These are phyloP conservation scores for Mixornis gularis DNA, from an alignment of 2,113 vertebrate genomes.

Conservation along the genomic window DNA sequence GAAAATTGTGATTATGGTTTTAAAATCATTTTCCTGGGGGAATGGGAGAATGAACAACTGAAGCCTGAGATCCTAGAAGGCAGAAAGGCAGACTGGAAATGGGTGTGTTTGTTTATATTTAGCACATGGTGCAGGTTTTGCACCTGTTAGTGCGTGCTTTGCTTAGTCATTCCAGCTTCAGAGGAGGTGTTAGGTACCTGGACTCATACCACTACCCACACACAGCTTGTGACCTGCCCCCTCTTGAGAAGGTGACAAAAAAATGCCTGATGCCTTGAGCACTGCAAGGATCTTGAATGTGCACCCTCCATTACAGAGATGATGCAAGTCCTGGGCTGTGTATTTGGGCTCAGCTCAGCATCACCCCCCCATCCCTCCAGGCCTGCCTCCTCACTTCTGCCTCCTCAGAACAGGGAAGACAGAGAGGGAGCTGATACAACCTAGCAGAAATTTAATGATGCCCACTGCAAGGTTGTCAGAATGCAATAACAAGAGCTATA, in stretches of 20 bases:
- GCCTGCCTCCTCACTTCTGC: background rate
- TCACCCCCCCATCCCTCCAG: background rate
- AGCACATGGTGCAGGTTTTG: background rate
- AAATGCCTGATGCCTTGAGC: fast-evolving
- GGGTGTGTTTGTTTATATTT: background rate
- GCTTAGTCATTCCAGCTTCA: background rate
- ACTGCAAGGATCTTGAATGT: background rate
- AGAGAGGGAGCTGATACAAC: background rate
- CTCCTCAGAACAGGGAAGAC: background rate
- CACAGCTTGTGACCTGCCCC: background rate
- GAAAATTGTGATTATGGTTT: background rate
- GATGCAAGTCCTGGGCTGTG: background rate
- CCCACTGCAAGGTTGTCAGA: background rate
- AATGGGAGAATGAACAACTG: background rate
- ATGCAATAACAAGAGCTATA: fast-evolving
- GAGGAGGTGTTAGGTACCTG: background rate
- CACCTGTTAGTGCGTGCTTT: background rate
- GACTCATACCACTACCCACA: background rate
- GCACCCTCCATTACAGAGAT: fast-evolving
- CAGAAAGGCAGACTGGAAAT: background rate
- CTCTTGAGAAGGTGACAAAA: background rate
- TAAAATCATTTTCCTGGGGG: background rate
- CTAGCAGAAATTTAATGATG: background rate
- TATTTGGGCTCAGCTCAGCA: fast-evolving
- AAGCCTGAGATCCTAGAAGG: background rate